These are phyloP conservation scores for Pomacea maculata DNA, from an alignment of 1,140 invertebrate genomes.

Conservation along the genomic window DNA sequence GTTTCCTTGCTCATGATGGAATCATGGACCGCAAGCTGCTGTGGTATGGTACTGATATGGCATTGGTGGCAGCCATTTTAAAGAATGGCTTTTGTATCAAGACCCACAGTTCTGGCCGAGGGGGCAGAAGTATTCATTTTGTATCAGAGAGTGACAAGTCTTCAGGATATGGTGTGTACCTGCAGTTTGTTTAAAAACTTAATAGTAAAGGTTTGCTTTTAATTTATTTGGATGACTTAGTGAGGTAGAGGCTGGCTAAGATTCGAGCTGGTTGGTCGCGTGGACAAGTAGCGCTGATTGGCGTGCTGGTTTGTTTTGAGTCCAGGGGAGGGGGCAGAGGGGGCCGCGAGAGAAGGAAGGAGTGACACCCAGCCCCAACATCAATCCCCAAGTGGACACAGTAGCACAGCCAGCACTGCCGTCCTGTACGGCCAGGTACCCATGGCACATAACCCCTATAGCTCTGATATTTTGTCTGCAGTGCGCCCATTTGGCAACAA, in stretches of 20 bases:
- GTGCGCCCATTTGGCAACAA: conserved; percentile 46
- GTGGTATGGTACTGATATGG: conserved; percentile 69
- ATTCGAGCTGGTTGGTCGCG: too few species aligned
- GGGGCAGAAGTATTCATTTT: conserved; percentile 68
- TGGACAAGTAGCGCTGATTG: too few species aligned
- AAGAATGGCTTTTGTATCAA: conserved; percentile 68
- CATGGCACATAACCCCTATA: too few species aligned
- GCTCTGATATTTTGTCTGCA: conserved; percentile 21
- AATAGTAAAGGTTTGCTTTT: not conserved
- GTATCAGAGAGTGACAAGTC: conserved; percentile 67
- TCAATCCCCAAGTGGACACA: too few species aligned
- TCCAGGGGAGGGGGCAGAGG: too few species aligned
- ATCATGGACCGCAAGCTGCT: conserved; percentile 64
- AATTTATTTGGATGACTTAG: not conserved
- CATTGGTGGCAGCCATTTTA: conserved; percentile 68
- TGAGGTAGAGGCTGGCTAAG: too few species aligned
- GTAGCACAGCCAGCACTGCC: too few species aligned
- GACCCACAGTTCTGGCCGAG: conserved; percentile 68
- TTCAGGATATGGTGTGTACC: conserved; percentile 60
- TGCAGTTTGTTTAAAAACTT: not conserved
- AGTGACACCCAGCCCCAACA: too few species aligned
- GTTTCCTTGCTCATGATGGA: conserved; percentile 57
- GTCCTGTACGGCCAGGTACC: too few species aligned
- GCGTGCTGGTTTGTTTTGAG: too few species aligned
- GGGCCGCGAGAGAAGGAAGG: too few species aligned